These are phyloP conservation scores for Protobothrops mucrosquamatus DNA, from an alignment of 2,113 vertebrate genomes.

Conservation along the genomic window DNA sequence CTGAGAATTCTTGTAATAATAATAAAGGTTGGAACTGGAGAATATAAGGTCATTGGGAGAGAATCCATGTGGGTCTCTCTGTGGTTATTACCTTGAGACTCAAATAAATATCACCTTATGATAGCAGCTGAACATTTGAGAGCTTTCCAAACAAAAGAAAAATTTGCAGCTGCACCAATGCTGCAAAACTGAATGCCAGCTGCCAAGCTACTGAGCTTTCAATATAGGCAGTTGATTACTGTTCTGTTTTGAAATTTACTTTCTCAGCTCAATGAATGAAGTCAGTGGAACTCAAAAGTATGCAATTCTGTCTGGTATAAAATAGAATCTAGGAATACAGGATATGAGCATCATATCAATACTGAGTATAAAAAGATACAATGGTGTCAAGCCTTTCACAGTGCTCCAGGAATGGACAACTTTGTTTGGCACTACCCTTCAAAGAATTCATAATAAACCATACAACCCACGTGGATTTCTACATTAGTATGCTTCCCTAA, in stretches of 20 bases:
- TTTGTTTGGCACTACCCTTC: too few relatives aligned
- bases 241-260: not conserved
- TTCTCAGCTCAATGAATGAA: not conserved
- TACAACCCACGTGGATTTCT: not conserved
- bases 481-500: not conserved
- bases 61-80: not conserved
- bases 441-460: too few relatives aligned
- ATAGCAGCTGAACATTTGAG: not conserved
- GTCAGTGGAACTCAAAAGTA: not conserved
- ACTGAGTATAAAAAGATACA: not conserved
- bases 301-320: not conserved
- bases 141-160: not conserved
- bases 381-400: not conserved
- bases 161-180: not conserved
- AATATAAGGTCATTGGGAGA: conserved; percentile 23
- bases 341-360: not conserved
- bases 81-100: conserved; percentile 14
- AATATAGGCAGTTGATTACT: not conserved
- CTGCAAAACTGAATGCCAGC: conserved; percentile 16
- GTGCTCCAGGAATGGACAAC: not conserved
- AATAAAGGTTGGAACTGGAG: conserved; percentile 18
- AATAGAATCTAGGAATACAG: not conserved
- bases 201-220: not conserved
- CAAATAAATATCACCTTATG: not conserved
- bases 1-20: conserved; percentile 18